Evolutionary conservation across 2,113 vertebrate species (phyloP).

Genomic region (Willisornis vidua): DNA sequence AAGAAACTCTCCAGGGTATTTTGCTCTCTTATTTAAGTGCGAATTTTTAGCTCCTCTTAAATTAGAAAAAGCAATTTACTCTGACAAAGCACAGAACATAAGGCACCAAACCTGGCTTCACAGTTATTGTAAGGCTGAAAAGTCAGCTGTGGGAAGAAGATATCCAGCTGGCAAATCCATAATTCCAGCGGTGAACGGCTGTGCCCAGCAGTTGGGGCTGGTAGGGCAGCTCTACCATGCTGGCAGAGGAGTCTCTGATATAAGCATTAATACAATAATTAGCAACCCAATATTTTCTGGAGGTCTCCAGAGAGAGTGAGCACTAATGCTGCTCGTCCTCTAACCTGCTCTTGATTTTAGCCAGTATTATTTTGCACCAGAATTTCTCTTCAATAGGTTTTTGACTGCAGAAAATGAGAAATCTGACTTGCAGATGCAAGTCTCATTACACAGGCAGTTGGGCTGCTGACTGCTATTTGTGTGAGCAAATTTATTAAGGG

Average conservation of each 20-base stretch:
- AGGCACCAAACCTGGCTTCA: neutral
- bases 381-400: neutral
- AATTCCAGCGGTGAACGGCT: neutral
- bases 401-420: neutral
- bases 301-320: neutral
- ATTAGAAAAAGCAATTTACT: conserved; percentile 52
- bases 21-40: conserved; percentile 23
- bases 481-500: conserved; percentile 35
- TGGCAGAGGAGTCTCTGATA: neutral
- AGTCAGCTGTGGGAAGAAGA: conserved; percentile 22
- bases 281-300: neutral
- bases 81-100: neutral
- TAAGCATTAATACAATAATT: neutral
- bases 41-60: conserved; percentile 53
- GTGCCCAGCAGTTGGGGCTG: neutral
- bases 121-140: neutral
- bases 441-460: conserved; percentile 28
- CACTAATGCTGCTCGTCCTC: neutral
- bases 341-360: neutral
- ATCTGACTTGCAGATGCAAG: conserved; percentile 39
- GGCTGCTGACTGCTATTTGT: conserved; percentile 31
- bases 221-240: neutral
- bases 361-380: neutral
- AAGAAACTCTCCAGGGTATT: conserved; percentile 34
- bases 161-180: conserved; percentile 20